Base-by-base conservation (phyloP, 2,797 vertebrate genomes). In the Hipposideros larvatus region DNA sequence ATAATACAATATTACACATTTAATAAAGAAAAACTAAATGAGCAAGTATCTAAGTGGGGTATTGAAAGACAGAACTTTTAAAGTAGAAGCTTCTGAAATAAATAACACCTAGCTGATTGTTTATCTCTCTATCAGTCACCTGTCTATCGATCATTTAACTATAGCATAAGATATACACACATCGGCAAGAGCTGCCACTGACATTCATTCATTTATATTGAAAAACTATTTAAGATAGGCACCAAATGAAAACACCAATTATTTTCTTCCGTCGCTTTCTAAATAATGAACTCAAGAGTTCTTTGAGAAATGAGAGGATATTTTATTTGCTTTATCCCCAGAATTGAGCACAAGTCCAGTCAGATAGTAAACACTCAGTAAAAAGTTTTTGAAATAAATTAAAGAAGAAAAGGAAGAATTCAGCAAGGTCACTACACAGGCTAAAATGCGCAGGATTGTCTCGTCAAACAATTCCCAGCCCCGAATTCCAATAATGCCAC, bases 1-100 rank as follows among this genome's bases (percentile, higher is more conserved):
- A 70, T 71, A 18, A 78, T 16, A 43, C 43, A 61, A 31, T 48
- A 37, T 48, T 15, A 51, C 90, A 70, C 57, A 24, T 19, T 24
- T 31, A 78, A 63, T 61, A 57, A 73, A 75, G 19, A 85, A 90
- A 22, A 2, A 71, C 48, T 61, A 87, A 90, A 59, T 51, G 63
- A 51, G 5, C 46, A 31, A 87, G 28, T 61, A 0, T 70, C 53
- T 63, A 87, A 3, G 24, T 63, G 16, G 26, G 1, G 4, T 78
- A 41, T 65, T 57, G 21, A 96, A 77, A 57, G 34, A 78, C 19
- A 90, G 9, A 66, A 53, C 13, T 71, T 63, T 46, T 11, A 71
- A 73, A 94, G 14, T 55, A 61, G n/a, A 87, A 84, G 15, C 28
- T 91, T 88, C 46, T 68, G 14, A 91, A 90, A 70, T 87, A 28